These are phyloP conservation scores for Leucopternis melanops DNA, from an alignment of 2,113 vertebrate genomes.

Conservation along the genomic window DNA sequence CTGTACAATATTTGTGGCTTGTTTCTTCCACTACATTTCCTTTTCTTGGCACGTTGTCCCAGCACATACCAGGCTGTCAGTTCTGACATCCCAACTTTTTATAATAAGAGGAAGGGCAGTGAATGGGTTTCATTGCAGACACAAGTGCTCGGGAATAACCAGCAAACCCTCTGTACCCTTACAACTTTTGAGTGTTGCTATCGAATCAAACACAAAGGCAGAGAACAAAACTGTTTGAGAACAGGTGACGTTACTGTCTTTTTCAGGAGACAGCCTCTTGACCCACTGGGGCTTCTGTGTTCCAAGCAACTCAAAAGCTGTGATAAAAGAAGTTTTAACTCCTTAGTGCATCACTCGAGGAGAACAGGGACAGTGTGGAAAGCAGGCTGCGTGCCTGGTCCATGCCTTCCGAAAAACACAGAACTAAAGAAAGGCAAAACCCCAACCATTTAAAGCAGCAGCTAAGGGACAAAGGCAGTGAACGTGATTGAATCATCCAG, in stretches of 20 bases:
- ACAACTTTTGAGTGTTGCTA: background rate
- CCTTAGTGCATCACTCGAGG: background rate
- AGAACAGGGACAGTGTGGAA: background rate
- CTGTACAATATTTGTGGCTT: background rate
- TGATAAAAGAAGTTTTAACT: background rate
- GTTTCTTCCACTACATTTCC: slow-evolving; percentile 7
- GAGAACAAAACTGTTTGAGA: background rate
- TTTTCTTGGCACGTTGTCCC: background rate
- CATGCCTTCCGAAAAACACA: background rate
- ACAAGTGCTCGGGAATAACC: background rate
- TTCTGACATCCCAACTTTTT: slow-evolving; percentile 6
- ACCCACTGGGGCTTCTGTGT: background rate
- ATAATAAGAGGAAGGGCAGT: background rate
- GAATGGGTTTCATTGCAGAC: background rate
- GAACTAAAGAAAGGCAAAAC: background rate
- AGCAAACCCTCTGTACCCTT: background rate
- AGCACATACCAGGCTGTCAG: background rate
- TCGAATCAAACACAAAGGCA: background rate
- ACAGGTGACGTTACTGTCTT: background rate
- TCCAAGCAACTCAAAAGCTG: background rate
- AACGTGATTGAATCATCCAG: accelerated
- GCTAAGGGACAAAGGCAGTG: background rate
- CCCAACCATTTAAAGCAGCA: background rate
- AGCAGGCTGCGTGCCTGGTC: background rate
- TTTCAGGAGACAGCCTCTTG: background rate